Base-by-base conservation (phyloP, 2,888 invertebrate genomes). In the Thyatira batis region DNA sequence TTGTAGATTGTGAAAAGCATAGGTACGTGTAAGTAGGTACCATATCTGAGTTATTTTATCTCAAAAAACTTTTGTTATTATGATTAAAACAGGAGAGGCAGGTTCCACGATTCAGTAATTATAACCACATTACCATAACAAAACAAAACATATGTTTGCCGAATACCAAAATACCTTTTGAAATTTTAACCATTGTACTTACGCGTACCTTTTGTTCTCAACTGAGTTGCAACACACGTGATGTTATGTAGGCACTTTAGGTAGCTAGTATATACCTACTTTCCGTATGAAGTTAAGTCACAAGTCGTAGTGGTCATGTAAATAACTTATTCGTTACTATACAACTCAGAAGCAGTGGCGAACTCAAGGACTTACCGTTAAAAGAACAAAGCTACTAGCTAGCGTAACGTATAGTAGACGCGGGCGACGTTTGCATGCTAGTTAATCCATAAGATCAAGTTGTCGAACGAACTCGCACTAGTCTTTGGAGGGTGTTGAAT, bases 121-220 rank as follows among this genome's bases (percentile, higher is more conserved):
- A 45, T 21, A 20, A 45, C 45, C 17, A 17, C 20, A 20, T 48
- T 28, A 48, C 11, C 48, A 48, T 48, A 28, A 48, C 48, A 48
- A 48, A 28, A 48, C 48, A 48, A 20, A 27, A 27, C 48, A 27
- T 39, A 17, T 27, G 27, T 27, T 27, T 48, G 27, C 48, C 25
- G 48, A 48, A 48, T 48, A 27, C 48, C 25, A 48, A 48, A 46
- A 13, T 48, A 27, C 27, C 48, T 48, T 48, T 28, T 48, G 48
- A 48, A 48, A 45, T 45, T 27, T 13, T 27, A 46, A 46, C 27
- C 46, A 46, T 46, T 46, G 46, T 46, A 46, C 27, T 2, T 13
- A 33, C 23, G 23, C 23, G 3, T 33, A 39, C 17, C 8, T 39
- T 17, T 39, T 39, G 39, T 39, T 17, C 39, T 39, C 13, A 39